These are phyloP conservation scores for Stegodyphus mimosarum DNA, from an alignment of 1,140 invertebrate species.

Conservation along the genomic window DNA sequence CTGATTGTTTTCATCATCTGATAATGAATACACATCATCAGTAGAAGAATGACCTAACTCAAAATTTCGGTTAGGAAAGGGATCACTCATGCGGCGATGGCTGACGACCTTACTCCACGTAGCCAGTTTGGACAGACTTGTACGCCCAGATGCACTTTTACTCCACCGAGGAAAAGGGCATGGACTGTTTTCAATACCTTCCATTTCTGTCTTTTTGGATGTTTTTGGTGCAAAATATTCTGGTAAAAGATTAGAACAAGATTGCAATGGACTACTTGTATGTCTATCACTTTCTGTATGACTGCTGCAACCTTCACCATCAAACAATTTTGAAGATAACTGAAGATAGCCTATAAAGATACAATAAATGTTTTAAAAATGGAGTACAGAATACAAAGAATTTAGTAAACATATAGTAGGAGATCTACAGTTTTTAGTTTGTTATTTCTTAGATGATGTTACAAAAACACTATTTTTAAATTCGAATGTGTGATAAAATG, in stretches of 20 bases:
- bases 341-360: constrained; percentile 1
- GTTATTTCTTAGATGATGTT: too few relatives aligned
- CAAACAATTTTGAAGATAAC: constrained; percentile 2
- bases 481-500: too few relatives aligned
- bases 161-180: constrained; percentile 47
- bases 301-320: not conserved
- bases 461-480: too few relatives aligned
- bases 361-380: not conserved
- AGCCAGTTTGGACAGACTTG: constrained; percentile 49
- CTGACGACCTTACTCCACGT: constrained; percentile 51
- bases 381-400: not conserved
- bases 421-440: too few relatives aligned
- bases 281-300: constrained; percentile 3
- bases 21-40: constrained; percentile 6
- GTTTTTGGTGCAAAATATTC: constrained; percentile 15
- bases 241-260: constrained; percentile 42
- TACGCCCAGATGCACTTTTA: constrained; percentile 39
- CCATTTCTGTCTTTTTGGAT: constrained; percentile 11
- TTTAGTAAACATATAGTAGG: too few relatives aligned
- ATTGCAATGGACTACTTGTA: constrained; percentile 40
- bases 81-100: constrained; percentile 40
- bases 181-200: constrained; percentile 37
- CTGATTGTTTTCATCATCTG: constrained; percentile 29
- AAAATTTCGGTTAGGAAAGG: constrained; percentile 21
- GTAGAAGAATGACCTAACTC: not conserved